Base-by-base conservation (phyloP, 2,797 vertebrate species). In the Sebastes itinus region DNA sequence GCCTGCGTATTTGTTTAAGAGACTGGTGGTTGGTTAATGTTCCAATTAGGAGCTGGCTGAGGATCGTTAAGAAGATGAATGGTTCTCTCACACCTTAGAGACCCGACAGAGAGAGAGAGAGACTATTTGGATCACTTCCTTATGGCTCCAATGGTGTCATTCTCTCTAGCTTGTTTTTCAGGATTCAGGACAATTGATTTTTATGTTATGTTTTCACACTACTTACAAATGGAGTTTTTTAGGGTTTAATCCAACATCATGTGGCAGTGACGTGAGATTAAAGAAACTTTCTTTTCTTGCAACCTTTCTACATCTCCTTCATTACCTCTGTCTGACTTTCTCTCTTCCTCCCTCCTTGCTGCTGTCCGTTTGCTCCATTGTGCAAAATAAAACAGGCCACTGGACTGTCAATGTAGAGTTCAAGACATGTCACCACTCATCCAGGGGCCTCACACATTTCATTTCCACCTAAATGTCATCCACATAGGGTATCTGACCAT, bases 1-100 rank as follows among this genome's bases (percentile, higher is more conserved):
- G 81, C 81, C 77, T 88, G 84, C 35, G 18, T 85, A 81, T 92
- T 92, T 90, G 86, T 86, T 92, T 90, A 91, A 92, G 84, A 88
- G 82, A 90, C 86, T 88, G 65, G 86, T 91, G 87, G 88, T 92
- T 93, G 92, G 89, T 94, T 93, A 94, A 93, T 93, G 90, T 83
- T 91, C 87, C 90, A 92, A 92, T 94, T 93, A 93, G 91, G 49
- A 82, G 77, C 90, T 89, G 72, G 83, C 87, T 90, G 90, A 69
- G 79, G 86, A 87, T 93, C 89, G 75, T 94, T 94, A 94, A 81
- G 78, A 92, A 92, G 93, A 94, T 83, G 86, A 92, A 94, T 89
- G 89, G 71, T 81, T 82, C 82, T 80, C 81, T 85, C 74, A 86
- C 83, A 85, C 69, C 87, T 84, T 73, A 80, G 58, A 89, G 86